A percentile compares a stretch with the other conserved stretches of the same genome.
Evolutionary conservation across 2,797 vertebrate genomes (phyloP).

Genomic region (Danionella dracula): DNA sequence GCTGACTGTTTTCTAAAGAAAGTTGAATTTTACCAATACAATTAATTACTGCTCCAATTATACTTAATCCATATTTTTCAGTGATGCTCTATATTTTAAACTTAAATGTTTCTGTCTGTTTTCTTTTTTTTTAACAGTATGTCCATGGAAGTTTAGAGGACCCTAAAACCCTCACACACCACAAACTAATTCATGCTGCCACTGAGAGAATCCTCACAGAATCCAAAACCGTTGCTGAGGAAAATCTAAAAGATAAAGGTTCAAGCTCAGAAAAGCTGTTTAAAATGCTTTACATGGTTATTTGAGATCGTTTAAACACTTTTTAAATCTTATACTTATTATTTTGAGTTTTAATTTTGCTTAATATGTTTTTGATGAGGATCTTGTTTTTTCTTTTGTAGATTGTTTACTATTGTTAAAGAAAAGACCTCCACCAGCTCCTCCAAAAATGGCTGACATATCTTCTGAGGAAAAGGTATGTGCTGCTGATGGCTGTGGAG

Average conservation of each 20-base stretch:
- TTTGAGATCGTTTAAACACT: too few species aligned
- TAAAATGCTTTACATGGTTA: too few species aligned
- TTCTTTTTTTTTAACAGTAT: slow-evolving; percentile 65
- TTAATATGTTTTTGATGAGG: background rate
- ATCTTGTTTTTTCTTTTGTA: slow-evolving; percentile 50
- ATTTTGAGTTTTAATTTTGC: background rate
- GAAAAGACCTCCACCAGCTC: slow-evolving; percentile 80
- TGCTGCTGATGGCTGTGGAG: too few species aligned
- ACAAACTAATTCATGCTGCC: slow-evolving; percentile 89
- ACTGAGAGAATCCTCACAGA: slow-evolving; percentile 88
- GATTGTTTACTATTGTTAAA: slow-evolving; percentile 81
- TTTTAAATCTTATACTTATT: too few species aligned
- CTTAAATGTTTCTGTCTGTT: background rate
- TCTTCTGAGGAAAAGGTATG: slow-evolving; percentile 88
- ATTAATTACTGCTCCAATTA: background rate
- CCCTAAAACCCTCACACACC: slow-evolving; percentile 89
- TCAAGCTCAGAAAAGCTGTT: background rate
- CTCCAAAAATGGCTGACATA: slow-evolving; percentile 86
- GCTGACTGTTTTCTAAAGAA: too few species aligned
- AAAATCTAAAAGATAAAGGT: slow-evolving; percentile 92
- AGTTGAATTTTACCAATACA: too few species aligned
- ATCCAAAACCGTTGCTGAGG: slow-evolving; percentile 83
- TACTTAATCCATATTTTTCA: background rate
- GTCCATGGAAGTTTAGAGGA: slow-evolving; percentile 89
- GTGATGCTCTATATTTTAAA: background rate